phyloP scores from a whole-genome alignment of 2,888 invertebrate species.

The Dysmachus trigonus region DNA sequence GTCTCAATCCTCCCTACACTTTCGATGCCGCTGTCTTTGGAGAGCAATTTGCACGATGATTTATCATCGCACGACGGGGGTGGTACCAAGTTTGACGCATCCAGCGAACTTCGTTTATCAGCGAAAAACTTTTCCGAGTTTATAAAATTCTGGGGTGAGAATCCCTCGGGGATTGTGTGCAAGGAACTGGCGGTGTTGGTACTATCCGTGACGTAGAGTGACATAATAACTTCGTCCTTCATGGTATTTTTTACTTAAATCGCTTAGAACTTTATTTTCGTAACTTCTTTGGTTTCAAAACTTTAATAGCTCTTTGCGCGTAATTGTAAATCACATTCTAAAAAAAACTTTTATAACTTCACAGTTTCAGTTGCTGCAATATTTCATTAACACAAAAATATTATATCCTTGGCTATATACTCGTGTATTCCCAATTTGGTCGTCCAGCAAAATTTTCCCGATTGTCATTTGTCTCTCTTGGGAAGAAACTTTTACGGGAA shows the following conservation, averaged over 20 bases:
- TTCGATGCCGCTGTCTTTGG: constrained; percentile 64
- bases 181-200: neutral
- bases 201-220: neutral
- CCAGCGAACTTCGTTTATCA: constrained; percentile 13
- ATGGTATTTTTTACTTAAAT: neutral
- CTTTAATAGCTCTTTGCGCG: neutral
- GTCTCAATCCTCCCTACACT: constrained; percentile 53
- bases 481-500: neutral
- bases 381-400: neutral
- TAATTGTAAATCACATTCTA: neutral
- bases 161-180: neutral
- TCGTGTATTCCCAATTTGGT: neutral
- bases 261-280: neutral
- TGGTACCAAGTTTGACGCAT: constrained; percentile 10
- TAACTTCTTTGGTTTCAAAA: neutral
- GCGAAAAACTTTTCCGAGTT: neutral
- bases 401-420: neutral
- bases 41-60: constrained; percentile 56
- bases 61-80: constrained; percentile 43
- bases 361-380: neutral
- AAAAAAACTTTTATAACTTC: neutral
- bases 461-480: neutral
- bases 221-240: constrained; percentile 19
- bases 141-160: constrained; percentile 2
- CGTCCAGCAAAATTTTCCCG: neutral